Percentiles rank a stretch among this genome's conserved stretches.
These are phyloP conservation scores for Andricus curvator DNA, from an alignment of 2,888 invertebrate species.

Conservation along the genomic window DNA sequence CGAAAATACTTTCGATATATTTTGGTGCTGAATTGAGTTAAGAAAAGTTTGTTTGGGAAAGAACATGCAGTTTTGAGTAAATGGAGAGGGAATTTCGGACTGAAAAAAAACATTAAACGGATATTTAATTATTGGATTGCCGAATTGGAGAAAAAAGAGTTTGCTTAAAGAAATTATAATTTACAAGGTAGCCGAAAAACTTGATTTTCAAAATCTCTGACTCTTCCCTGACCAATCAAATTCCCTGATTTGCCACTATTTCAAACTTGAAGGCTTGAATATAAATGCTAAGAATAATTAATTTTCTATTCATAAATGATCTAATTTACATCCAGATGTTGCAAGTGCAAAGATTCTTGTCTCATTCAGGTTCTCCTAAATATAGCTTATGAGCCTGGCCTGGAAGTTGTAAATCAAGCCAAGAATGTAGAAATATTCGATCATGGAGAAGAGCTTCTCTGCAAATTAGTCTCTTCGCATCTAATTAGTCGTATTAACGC, in stretches of 20 bases:
- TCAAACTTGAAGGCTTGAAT: no score
- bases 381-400: slow-evolving; percentile 20
- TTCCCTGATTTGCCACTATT: no score
- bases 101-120: no score
- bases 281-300: background rate
- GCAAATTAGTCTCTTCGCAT: slow-evolving; percentile 34
- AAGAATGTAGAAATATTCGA: slow-evolving; percentile 18
- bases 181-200: no score
- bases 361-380: slow-evolving; percentile 15
- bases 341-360: background rate
- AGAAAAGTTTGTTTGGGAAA: background rate
- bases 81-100: background rate
- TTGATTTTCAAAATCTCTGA: no score
- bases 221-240: no score
- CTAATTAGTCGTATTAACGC: slow-evolving; percentile 41
- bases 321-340: background rate
- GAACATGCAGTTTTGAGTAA: background rate
- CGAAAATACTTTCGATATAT: no score
- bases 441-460: slow-evolving; percentile 13
- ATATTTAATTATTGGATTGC: no score
- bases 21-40: no score
- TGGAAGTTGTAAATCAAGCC: slow-evolving; percentile 28
- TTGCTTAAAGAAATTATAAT: no score
- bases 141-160: no score
- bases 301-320: background rate